Conservation (phyloP, 1,140 invertebrate genomes). For the Chrysopa pallens region DNA sequence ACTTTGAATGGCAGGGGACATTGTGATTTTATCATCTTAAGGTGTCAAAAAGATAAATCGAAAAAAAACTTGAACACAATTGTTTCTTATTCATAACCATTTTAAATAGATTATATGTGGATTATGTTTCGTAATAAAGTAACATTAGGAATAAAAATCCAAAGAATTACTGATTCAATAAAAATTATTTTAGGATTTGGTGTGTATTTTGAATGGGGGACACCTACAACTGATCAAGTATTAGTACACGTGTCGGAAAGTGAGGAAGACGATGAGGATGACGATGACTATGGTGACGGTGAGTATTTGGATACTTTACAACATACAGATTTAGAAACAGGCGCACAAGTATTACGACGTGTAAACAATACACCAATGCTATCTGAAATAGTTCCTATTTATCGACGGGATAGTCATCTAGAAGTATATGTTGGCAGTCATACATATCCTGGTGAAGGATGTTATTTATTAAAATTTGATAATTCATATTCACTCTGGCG, state of each 20-base stretch:
- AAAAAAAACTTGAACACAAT: too few species aligned
- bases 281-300: conserved; percentile 52
- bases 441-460: conserved; percentile 88
- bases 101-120: too few species aligned
- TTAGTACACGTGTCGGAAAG: conserved; percentile 81
- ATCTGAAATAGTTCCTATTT: conserved; percentile 69
- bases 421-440: conserved; percentile 97
- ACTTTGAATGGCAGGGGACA: too few species aligned
- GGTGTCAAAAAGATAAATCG: too few species aligned
- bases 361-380: conserved; percentile 13
- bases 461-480: conserved; percentile 98
- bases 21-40: too few species aligned
- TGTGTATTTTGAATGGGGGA: conserved; percentile 95
- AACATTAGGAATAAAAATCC: too few species aligned
- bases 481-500: conserved; percentile 99
- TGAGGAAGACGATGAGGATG: conserved; percentile 77
- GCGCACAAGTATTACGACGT: conserved; percentile 4
- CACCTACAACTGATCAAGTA: conserved; percentile 64
- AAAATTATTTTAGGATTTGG: conserved; percentile 60
- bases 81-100: too few species aligned
- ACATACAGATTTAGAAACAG: conserved; percentile 18
- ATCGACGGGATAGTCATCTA: conserved; percentile 85
- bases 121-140: too few species aligned
- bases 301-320: conserved; percentile 33
- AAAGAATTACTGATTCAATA: too few species aligned